phyloP scores from a whole-genome alignment of 2,797 vertebrate species.

The Chaetodon trifasciatus region DNA sequence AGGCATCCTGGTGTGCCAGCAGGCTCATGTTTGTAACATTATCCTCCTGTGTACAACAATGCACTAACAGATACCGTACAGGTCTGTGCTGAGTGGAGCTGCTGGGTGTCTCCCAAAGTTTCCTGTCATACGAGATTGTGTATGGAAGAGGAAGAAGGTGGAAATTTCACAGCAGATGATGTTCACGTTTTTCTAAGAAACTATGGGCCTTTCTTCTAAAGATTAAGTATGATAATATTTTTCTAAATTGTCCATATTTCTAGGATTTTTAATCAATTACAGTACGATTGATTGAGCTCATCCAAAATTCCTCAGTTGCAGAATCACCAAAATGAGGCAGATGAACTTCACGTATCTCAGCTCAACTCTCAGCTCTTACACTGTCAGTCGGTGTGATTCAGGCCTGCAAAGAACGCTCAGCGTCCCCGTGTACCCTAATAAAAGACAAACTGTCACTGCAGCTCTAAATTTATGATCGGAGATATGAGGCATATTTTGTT shows the following conservation, averaged over 20 bases:
- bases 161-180: background rate
- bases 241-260: background rate
- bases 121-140: conserved; percentile 11
- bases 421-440: conserved; percentile 6
- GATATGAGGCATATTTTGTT: conserved; percentile 13
- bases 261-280: background rate
- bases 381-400: background rate
- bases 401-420: background rate
- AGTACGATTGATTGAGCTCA: background rate
- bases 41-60: conserved; percentile 47
- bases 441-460: conserved; percentile 24
- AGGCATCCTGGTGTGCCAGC: conserved; percentile 47
- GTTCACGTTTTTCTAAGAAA: background rate
- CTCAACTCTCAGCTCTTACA: background rate
- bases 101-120: conserved; percentile 25
- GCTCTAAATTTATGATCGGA: background rate
- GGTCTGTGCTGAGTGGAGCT: conserved; percentile 24
- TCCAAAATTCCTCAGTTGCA: background rate
- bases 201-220: background rate
- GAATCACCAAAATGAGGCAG: background rate
- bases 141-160: background rate
- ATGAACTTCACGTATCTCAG: background rate
- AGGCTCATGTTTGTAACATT: conserved; percentile 50
- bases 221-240: background rate
- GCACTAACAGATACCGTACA: conserved; percentile 21